Evolutionary conservation across 1,140 invertebrate species (phyloP), one percentile per base, ranked within the genome.

Genomic region (Euglossa dilemma): DNA sequence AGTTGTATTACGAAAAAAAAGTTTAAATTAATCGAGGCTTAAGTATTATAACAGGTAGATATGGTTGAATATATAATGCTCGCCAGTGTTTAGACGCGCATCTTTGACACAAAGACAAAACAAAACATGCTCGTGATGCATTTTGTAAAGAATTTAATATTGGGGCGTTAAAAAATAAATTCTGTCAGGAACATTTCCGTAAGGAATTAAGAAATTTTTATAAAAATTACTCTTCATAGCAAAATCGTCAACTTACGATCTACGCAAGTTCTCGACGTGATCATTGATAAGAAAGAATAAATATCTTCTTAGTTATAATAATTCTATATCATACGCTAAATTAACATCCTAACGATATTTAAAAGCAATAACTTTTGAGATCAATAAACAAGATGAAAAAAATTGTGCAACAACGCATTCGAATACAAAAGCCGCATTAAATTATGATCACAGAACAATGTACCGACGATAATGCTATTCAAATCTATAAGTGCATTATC

Each of bases 331-430:
- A 63, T 69, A 28, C n/a, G 25, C 52, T 69, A 82, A 82, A 83
- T 79, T 50, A 75, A 73, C n/a, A 25, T 28, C 50, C 57, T 59
- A 80, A 45, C 9, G 11, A 86, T 66, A 64, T 25, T 67, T 76
- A 77, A 70, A 83, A 66, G 72, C 47, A 20, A 57, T 25, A 28
- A 80, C 67, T 88, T 84, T 85, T 56, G 82, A 89, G 76, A 90
- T 90, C 82, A 83, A 50, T 25, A 70, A 76, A 85, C 6, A 63
- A 52, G 20, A 57, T 67, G 45, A 75, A n/a, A 77, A 85, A 77
- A 79, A 59, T 85, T 85, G 86, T 85, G 85, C 83, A 79, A 43
- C 4, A 70, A 64, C 18, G 9, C 28, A 77, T n/a, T 14, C 5
- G 6, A 67, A 78, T 47, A 47, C 0, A 63, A 70, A 50, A 83